Evolutionary conservation across 2,888 invertebrate species (phyloP), one percentile per base, ranked within the genome.

Genomic region (Peribatodes rhomboidaria): DNA sequence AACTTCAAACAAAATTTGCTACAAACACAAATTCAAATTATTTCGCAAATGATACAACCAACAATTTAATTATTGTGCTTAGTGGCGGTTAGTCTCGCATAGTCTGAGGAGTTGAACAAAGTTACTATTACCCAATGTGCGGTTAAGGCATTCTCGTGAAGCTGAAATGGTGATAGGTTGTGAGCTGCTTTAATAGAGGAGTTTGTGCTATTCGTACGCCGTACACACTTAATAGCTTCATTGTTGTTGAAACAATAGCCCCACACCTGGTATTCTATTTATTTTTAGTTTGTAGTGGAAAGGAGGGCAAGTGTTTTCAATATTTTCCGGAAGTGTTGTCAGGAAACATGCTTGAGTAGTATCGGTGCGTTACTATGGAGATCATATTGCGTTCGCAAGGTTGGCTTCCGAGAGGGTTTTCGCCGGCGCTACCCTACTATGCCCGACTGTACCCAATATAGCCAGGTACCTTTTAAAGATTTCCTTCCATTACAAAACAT

Each of bases 1-100:
- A 54, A 42, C 42, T 54, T 54, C 42, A 42, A 54, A 54, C 54
- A 31, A 42, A 31, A 42, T 42, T 27, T 42, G 31, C 31, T 42
- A 20, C 14, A 20, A 47, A 39, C 47, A 46, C 11, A 31, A 58
- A 49, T 58, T 49, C 49, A 31, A 49, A 58, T 58, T 39, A 62
- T 31, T 62, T 49, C 16, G 52, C 37, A 62, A 62, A 62, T 57
- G 62, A 62, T 57, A 57, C 44, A 62, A 52, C 18, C 27, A 64
- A 59, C 64, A 59, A 64, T 64, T 64, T 57, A 64, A 59, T 64
- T 59, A 59, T 47, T 58, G 33, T 49, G 54, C 54, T 54, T 59
- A 57, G 62, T 39, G 42, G 64, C 35, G 53, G 58, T 58, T 57
- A 63, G 57, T 41, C 44, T 41, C 55, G 37, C 64, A 59, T 64